Conservation (phyloP, 2,797 vertebrate species). For the Taenioides sp. region DNA sequence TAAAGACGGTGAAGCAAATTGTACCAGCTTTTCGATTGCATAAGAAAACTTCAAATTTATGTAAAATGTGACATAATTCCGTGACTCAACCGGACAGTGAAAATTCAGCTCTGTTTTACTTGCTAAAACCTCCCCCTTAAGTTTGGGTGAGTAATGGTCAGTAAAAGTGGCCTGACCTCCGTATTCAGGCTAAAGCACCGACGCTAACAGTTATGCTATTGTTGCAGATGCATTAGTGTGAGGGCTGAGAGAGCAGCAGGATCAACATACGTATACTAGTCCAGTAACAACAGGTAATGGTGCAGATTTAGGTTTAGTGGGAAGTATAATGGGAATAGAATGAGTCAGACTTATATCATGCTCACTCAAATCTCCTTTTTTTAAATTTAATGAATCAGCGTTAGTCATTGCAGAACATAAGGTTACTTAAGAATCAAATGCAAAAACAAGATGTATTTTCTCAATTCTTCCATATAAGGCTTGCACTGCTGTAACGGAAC, state of each 20-base stretch:
- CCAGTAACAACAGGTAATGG: conserved; percentile 28
- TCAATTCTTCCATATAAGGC: neutral
- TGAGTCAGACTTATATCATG: neutral
- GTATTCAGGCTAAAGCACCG: conserved; percentile 48
- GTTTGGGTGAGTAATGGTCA: conserved; percentile 8
- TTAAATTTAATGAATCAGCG: neutral
- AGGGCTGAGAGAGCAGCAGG: conserved; percentile 38
- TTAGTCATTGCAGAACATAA: neutral
- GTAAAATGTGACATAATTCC: neutral
- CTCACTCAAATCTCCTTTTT: neutral
- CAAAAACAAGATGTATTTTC: neutral
- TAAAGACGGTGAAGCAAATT: too few relatives aligned
- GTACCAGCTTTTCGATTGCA: neutral
- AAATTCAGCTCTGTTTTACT: neutral
- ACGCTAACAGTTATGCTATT: conserved; percentile 50
- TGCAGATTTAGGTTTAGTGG: conserved; percentile 26
- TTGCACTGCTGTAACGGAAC: neutral
- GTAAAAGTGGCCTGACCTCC: conserved; percentile 29
- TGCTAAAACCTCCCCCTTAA: neutral
- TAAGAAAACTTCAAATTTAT: neutral
- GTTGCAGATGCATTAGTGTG: conserved; percentile 39
- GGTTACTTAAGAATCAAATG: neutral
- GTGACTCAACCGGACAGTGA: neutral
- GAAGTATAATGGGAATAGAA: neutral
- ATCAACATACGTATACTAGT: conserved; percentile 46